These are phyloP conservation scores for Diorhabda carinulata DNA, from an alignment of 1,140 invertebrate genomes.

Conservation along the genomic window DNA sequence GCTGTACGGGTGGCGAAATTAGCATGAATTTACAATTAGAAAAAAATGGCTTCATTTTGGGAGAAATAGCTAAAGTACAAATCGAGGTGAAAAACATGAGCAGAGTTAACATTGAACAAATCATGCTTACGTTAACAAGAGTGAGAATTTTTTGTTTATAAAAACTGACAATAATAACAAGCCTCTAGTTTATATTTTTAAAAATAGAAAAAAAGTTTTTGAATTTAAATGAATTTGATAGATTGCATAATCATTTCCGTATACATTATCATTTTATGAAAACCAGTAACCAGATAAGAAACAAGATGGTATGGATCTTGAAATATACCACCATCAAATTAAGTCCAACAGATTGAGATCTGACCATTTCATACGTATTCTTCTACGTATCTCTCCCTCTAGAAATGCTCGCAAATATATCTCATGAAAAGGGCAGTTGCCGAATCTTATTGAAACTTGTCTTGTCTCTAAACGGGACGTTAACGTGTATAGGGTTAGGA, in stretches of 20 bases:
- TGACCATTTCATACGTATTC: no score
- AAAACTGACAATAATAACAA: no score
- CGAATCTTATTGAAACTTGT: no score
- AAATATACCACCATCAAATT: not conserved
- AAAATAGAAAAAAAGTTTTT: not conserved
- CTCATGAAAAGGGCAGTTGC: no score
- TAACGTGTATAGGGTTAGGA: no score
- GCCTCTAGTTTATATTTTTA: not conserved
- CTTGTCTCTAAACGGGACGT: no score
- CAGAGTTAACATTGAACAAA: slow-evolving; percentile 10
- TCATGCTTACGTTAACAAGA: slow-evolving; percentile 6
- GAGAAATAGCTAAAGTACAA: slow-evolving; percentile 14
- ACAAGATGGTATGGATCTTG: not conserved
- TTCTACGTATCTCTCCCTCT: no score
- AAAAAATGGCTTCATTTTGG: slow-evolving; percentile 19
- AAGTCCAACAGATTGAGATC: no score
- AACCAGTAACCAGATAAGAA: not conserved
- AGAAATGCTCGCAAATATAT: no score
- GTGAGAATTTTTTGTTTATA: not conserved
- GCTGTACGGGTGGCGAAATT: slow-evolving; percentile 20
- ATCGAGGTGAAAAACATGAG: slow-evolving; percentile 13
- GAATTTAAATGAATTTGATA: not conserved
- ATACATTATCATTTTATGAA: not conserved
- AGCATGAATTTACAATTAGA: slow-evolving; percentile 8
- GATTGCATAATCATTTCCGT: not conserved